A percentile compares a stretch with the other conserved stretches of the same genome.
These are phyloP conservation scores for Recurvirostra avosetta DNA, from an alignment of 2,113 vertebrate species.

Conservation along the genomic window DNA sequence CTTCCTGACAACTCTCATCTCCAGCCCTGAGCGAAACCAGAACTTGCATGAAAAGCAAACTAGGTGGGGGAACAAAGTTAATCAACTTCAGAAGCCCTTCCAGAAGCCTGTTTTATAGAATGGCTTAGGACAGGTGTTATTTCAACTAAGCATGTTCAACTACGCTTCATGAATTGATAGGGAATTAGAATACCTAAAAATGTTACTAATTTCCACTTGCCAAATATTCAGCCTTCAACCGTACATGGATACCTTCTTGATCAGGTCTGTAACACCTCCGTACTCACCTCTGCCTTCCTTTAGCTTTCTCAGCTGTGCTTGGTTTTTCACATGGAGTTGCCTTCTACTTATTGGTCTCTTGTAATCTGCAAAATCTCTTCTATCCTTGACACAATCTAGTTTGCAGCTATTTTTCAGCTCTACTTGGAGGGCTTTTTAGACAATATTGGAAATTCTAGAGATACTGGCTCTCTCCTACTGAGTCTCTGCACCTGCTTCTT, in stretches of 20 bases:
- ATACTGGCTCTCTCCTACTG: not conserved
- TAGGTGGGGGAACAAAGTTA: not conserved
- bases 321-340: not conserved
- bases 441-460: not conserved
- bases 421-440: not conserved
- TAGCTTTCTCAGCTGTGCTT: not conserved
- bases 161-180: not conserved
- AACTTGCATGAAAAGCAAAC: not conserved
- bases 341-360: not conserved
- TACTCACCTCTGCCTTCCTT: not conserved
- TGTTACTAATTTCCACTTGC: not conserved
- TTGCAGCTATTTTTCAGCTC: not conserved
- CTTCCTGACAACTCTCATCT: conserved; percentile 5
- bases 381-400: not conserved
- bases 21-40: conserved; percentile 29
- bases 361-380: not conserved
- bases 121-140: not conserved
- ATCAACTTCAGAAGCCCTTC: conserved; percentile 20
- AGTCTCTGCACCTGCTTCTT: conserved; percentile 11
- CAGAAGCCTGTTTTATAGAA: not conserved
- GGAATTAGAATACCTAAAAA: not conserved
- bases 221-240: not conserved
- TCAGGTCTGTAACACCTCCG: not conserved
- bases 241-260: not conserved
- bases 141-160: not conserved